Conservation (phyloP, 1,140 invertebrate genomes). For the Aphidius gifuensis region DNA sequence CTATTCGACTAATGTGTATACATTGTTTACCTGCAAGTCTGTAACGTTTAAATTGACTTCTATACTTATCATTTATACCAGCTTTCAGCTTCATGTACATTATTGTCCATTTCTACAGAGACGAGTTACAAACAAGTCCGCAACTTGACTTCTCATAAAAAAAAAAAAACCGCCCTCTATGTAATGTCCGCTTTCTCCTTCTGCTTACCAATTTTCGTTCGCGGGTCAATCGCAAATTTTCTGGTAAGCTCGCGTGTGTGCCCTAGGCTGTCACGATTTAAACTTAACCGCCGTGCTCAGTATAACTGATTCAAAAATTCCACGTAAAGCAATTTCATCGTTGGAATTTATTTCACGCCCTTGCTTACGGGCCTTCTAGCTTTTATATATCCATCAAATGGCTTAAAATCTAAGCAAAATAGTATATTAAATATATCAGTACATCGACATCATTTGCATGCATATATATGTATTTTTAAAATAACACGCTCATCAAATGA, state of each 20-base stretch:
- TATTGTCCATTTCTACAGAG: too few species aligned
- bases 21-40: too few species aligned
- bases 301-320: conserved; percentile 53
- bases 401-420: too few species aligned
- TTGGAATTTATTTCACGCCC: conserved; percentile 46
- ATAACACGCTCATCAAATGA: too few species aligned
- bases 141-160: conserved; percentile 18
- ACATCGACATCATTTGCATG: too few species aligned
- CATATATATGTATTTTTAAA: too few species aligned
- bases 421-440: too few species aligned
- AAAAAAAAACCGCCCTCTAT: conserved; percentile 25
- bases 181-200: conserved; percentile 12
- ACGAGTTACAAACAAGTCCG: too few species aligned
- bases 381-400: not conserved
- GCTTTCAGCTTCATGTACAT: too few species aligned
- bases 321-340: conserved; percentile 52
- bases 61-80: too few species aligned
- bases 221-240: conserved; percentile 56
- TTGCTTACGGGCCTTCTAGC: conserved; percentile 25
- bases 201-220: conserved; percentile 33
- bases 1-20: too few species aligned
- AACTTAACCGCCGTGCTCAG: conserved; percentile 44
- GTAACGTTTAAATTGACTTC: too few species aligned
- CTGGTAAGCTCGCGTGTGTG: conserved; percentile 54
- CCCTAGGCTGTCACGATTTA: conserved; percentile 55